A percentile compares a stretch with the other conserved stretches of the same genome.
These are phyloP conservation scores for Pollicipes pollicipes DNA, from an alignment of 1,140 invertebrate genomes.

Conservation along the genomic window DNA sequence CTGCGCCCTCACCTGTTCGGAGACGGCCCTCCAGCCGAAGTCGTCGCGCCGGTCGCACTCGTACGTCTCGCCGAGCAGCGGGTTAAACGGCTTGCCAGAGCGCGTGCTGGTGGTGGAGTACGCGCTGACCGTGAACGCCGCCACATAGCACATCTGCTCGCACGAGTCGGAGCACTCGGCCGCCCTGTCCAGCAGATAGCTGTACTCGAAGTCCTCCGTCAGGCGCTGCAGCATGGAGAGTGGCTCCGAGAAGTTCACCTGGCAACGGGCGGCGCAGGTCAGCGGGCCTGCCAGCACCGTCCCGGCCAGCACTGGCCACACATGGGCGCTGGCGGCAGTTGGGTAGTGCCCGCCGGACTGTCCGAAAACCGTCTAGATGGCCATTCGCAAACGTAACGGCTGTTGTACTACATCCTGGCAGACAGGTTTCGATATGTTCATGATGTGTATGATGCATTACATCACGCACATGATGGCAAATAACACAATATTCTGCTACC, in stretches of 20 bases:
- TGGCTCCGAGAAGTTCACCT: slow-evolving; percentile 97
- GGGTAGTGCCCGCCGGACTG: no score
- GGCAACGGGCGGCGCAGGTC: slow-evolving; percentile 21
- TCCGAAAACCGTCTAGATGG: no score
- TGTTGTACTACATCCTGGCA: no score
- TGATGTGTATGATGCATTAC: no score
- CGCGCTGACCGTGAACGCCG: slow-evolving; percentile 87
- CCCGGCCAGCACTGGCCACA: no score
- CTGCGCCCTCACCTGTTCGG: slow-evolving; percentile 60
- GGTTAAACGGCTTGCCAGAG: slow-evolving; percentile 90
- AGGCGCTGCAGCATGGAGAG: slow-evolving; percentile 93
- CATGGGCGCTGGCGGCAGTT: no score
- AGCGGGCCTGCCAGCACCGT: no score
- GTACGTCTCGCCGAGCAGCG: slow-evolving; percentile 84
- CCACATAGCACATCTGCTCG: slow-evolving; percentile 86
- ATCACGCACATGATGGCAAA: no score
- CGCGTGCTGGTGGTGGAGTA: slow-evolving; percentile 44
- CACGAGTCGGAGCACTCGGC: slow-evolving; percentile 53
- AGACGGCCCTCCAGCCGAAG: slow-evolving; percentile 83
- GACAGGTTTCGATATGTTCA: no score
- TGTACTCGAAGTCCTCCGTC: slow-evolving; percentile 96
- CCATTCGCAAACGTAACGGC: no score
- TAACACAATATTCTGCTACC: no score
- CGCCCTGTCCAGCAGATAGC: slow-evolving; percentile 67
- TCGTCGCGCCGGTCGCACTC: slow-evolving; percentile 93